Evolutionary conservation across 2,888 invertebrate genomes (phyloP), one percentile per base, ranked within the genome.

Genomic region (Eupithecia pulchellata): DNA sequence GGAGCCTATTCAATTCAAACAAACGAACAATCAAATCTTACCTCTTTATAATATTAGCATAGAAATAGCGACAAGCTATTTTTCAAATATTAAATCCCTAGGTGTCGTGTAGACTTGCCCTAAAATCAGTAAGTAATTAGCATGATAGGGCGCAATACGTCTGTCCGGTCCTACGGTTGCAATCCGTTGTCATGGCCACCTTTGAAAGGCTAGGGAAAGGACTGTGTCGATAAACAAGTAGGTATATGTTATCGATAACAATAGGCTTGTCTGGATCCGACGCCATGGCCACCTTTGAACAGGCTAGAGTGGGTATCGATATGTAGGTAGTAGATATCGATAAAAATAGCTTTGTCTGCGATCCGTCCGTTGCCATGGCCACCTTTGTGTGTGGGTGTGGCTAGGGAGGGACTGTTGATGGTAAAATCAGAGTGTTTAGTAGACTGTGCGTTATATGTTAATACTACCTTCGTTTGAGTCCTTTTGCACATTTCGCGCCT

Each of bases 161-260:
- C 67, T 34, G 64, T 70, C 69, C 66, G 69, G 69, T 60, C 68
- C 67, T 72, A 68, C 67, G 72, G 62, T 69, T 68, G 74, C 72
- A 68, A 73, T 67, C 58, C 39, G 77, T 77, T 70, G 60, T 71
- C 52, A 78, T 78, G 71, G 69, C 52, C 68, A 74, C 73, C 68
- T 58, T 64, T 72, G 64, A 72, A 9, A 11, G 25, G 4, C 25
- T 52, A 52, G 72, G 32, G 74, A 79, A 67, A 66, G 62, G 42
- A 30, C 3, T 32, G 5, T 39, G 32, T 67, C 52, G 68, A 68
- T 64, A 32, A 1, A 20, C 25, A 64, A 2, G 11, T 57, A 27
- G 13, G 55, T 52, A 27, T 25, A 27, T 55, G 39, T 30, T 32
- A 64, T 69, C 60, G 64, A 52, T 65, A 20, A 47, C 47, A 47